Evolutionary conservation across 1,140 invertebrate genomes (phyloP).

Genomic region (Drosophila micromelanica): DNA sequence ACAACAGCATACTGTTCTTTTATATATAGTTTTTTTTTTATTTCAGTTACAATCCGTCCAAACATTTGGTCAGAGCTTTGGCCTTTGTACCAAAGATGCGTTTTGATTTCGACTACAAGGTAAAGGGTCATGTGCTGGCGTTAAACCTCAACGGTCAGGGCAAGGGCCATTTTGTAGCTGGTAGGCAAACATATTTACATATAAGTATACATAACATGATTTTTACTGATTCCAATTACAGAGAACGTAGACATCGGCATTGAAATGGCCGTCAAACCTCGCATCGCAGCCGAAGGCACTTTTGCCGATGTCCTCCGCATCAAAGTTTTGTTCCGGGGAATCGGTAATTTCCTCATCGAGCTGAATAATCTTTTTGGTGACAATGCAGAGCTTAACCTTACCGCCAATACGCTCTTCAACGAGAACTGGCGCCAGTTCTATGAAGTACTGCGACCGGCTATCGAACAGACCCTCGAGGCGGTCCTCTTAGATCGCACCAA

Average conservation of each 20-base stretch:
- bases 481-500: constrained; percentile 87
- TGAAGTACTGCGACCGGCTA: constrained; percentile 87
- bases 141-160: constrained; percentile 88
- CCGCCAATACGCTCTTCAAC: constrained; percentile 87
- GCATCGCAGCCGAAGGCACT: constrained; percentile 85
- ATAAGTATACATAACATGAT: no score
- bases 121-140: constrained; percentile 88
- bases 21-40: neutral
- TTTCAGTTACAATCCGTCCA: constrained; percentile 44
- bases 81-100: constrained; percentile 86
- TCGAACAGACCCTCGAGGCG: constrained; percentile 87
- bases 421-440: constrained; percentile 87
- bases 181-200: constrained; percentile 83
- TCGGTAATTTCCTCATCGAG: constrained; percentile 65
- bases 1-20: no score
- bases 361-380: constrained; percentile 59
- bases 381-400: constrained; percentile 85
- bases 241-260: constrained; percentile 86
- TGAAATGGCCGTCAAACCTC: constrained; percentile 86
- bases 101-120: constrained; percentile 89
- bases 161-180: constrained; percentile 87
- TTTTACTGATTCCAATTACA: constrained; percentile 53
- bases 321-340: constrained; percentile 51
- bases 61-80: constrained; percentile 41
- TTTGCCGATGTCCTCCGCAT: constrained; percentile 86